These are phyloP conservation scores for Pantala flavescens DNA, from an alignment of 1,140 invertebrate genomes.

Conservation along the genomic window DNA sequence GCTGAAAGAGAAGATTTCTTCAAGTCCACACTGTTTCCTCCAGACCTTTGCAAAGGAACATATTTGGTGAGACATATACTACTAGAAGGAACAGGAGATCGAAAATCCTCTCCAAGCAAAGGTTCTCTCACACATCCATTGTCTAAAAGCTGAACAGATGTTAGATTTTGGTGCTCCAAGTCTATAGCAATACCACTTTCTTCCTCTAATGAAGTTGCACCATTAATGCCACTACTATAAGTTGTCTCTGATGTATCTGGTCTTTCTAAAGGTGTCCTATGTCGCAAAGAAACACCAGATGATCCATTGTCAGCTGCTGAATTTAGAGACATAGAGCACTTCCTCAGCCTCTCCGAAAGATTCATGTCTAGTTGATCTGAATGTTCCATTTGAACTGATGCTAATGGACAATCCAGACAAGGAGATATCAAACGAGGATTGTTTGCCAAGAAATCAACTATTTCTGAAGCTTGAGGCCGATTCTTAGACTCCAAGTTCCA, in stretches of 20 bases:
- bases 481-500: conserved; percentile 59
- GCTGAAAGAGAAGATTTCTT: background rate
- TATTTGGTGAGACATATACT: background rate
- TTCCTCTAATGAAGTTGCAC: background rate
- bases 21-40: background rate
- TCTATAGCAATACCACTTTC: background rate
- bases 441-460: conserved; percentile 67
- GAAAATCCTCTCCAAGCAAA: background rate
- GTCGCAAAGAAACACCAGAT: background rate
- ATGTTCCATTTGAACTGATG: conserved; percentile 56
- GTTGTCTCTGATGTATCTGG: background rate
- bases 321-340: conserved; percentile 31
- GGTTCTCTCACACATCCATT: background rate
- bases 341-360: conserved; percentile 33
- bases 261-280: background rate
- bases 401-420: conserved; percentile 62
- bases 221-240: background rate
- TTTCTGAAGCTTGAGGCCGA: conserved; percentile 61
- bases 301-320: background rate
- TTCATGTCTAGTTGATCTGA: conserved; percentile 45
- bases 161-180: background rate
- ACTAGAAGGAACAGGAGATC: background rate
- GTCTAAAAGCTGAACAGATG: background rate
- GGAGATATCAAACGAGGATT: conserved; percentile 66
- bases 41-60: background rate